Evolutionary conservation across 2,888 invertebrate genomes (phyloP), one percentile per base, ranked within the genome.

Genomic region (Morinoia aosen): DNA sequence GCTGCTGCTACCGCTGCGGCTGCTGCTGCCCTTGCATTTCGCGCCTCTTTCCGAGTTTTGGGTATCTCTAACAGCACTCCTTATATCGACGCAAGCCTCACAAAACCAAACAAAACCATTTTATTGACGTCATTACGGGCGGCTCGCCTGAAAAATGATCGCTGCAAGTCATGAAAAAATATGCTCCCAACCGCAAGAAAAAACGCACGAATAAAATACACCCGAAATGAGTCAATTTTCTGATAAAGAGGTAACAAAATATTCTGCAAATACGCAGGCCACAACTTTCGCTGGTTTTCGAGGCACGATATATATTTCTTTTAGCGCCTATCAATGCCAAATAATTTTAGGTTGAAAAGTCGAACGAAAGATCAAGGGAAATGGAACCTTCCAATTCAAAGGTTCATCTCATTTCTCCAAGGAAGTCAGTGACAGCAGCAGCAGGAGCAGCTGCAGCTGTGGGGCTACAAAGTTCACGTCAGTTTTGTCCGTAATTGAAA

Each of bases 401-500:
- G 76, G 76, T 76, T 76, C 76, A 76, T 76, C 76, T 76, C 76
- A 76, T 76, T 76, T 76, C 76, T 76, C 76, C 25, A 33, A 76
- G 76, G 76, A 76, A 76, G 76, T 76, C 76, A 76, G 76, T 76
- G 76, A 76, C 76, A 76, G 76, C 25, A 33, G 76, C 76, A 7
- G 76, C 76, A 33, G 76, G 25, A 76, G 19, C 76, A 76, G 76
- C 76, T 25, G 76, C 76, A 33, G 76, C 76, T 25, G 76, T 33
- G 33, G 76, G 76, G 76, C 76, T 33, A 76, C 76, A 76, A 76
- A 76, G 76, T 76, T 76, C 76, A 76, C 76, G 76, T 57, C 93
- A 93, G 93, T 93, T 93, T 93, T 93, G 93, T 39, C 57, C 93
- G 56, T 93, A 93, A 93, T 93, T 93, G 93, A 93, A 93, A 93